Base-by-base conservation (phyloP, 2,888 invertebrate species). In the Nudaria mundana region DNA sequence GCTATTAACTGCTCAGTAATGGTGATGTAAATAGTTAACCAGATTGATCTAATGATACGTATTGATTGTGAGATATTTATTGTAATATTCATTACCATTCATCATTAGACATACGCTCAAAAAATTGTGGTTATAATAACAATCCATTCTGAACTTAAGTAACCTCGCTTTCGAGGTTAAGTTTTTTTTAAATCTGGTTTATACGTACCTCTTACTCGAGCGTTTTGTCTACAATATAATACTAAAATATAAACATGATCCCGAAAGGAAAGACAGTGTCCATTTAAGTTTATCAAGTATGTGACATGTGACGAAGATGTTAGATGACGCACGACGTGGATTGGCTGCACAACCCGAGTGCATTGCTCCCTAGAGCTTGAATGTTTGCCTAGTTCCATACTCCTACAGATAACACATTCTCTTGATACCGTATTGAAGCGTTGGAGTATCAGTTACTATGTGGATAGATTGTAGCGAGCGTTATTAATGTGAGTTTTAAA, bases 341-440 rank as follows among this genome's bases (percentile, higher is more conserved):
- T 52, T 48, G 56, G 37, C 52, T 71, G 69, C 66, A 61, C 58
- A 61, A 53, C 53, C 39, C 30, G 58, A 75, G 80, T 78, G 76
- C 80, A 67, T 65, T 80, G 81, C 74, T 63, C 79, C 67, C 70
- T 60, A 60, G 51, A 48, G 52, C 51, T 61, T 62, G 49, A 71
- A 65, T 69, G 70, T 73, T 73, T 69, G 71, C 56, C 68, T 73
- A 68, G 72, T 69, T 67, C 66, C 64, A 58, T 60, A 59, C 62
- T 60, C 51, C 14, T 28, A 14, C 4, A 71, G 78, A 78, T 78
- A 76, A 76, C 73, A 71, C n/a, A 67, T 60, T 68, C 65, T 52
- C 33, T 42, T 38, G 42, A 40, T 50, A 38, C 52, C 52, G 43
- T 40, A 25, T 14, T 31, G 3, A 3, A 30, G 22, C 24, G 24